These are phyloP conservation scores for Lamellibrachia columna DNA, from an alignment of 2,888 invertebrate species.

Conservation along the genomic window DNA sequence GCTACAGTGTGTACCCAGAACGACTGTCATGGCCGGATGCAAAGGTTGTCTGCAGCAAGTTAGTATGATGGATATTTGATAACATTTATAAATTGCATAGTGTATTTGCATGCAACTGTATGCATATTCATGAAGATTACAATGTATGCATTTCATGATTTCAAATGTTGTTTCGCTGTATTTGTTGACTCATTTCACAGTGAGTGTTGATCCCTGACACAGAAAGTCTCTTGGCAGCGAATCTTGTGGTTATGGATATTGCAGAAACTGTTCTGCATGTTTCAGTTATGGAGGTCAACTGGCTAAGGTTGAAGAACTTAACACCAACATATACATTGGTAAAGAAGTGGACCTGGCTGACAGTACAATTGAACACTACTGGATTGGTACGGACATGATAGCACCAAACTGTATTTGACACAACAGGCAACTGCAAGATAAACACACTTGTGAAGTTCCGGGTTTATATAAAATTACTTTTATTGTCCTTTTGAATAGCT, in stretches of 20 bases:
- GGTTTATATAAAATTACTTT: no score
- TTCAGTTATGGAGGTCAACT: background rate
- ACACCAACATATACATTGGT: conserved; percentile 12
- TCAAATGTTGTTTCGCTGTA: background rate
- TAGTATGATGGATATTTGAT: background rate
- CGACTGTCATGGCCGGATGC: background rate
- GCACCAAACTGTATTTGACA: background rate
- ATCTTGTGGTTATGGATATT: background rate
- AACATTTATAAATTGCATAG: background rate
- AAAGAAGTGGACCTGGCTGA: background rate
- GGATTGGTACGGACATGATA: background rate
- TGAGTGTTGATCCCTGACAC: background rate
- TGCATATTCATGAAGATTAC: background rate
- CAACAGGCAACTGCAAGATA: background rate
- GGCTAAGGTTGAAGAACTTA: background rate
- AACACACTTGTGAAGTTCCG: no score
- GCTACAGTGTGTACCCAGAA: background rate
- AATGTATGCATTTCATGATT: background rate
- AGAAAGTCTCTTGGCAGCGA: background rate
- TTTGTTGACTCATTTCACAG: background rate
- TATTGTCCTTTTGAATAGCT: no score
- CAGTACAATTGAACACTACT: background rate
- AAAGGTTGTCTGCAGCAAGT: background rate
- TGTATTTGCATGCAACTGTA: background rate
- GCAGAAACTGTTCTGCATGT: background rate